Conservation (phyloP, 2,888 invertebrate species). For the Thereva unica region DNA sequence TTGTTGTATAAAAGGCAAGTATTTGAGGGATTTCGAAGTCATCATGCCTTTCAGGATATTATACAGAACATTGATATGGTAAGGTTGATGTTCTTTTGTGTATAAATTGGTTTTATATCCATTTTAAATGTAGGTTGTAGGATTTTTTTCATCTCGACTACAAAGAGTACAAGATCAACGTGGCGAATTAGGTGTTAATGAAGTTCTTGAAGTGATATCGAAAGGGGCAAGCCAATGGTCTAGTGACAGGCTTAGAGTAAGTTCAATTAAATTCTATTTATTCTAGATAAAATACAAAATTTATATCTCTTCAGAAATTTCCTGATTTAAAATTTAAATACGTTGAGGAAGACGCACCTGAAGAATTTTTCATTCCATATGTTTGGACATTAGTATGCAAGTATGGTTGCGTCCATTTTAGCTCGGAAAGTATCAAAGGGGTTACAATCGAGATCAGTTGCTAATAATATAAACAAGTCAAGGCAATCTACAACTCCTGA, state of each 20-base stretch:
- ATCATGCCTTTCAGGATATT: constrained; percentile 89
- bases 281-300: not conserved
- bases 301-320: constrained; percentile 77
- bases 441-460: constrained; percentile 56
- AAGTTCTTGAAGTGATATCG: constrained; percentile 86
- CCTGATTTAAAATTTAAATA: constrained; percentile 98
- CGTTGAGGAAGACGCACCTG: constrained; percentile 97
- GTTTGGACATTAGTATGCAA: constrained; percentile 90
- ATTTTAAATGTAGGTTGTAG: constrained; percentile 61
- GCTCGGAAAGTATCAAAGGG: constrained; percentile 56
- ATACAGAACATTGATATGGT: constrained; percentile 95
- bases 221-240: constrained; percentile 94
- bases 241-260: constrained; percentile 87
- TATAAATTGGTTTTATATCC: constrained; percentile 12
- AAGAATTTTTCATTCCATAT: constrained; percentile 99
- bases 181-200: constrained; percentile 79
- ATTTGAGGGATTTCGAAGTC: constrained; percentile 83
- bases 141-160: constrained; percentile 65
- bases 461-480: constrained; percentile 48
- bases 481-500: not conserved
- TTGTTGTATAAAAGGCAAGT: constrained; percentile 89
- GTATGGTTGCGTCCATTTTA: constrained; percentile 61
- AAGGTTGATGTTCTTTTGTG: constrained; percentile 46
- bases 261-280: constrained; percentile 34
- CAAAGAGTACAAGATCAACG: constrained; percentile 67